Evolutionary conservation across 2,113 vertebrate genomes (phyloP), one percentile per base, ranked within the genome.

Genomic region (Scopus umbretta): DNA sequence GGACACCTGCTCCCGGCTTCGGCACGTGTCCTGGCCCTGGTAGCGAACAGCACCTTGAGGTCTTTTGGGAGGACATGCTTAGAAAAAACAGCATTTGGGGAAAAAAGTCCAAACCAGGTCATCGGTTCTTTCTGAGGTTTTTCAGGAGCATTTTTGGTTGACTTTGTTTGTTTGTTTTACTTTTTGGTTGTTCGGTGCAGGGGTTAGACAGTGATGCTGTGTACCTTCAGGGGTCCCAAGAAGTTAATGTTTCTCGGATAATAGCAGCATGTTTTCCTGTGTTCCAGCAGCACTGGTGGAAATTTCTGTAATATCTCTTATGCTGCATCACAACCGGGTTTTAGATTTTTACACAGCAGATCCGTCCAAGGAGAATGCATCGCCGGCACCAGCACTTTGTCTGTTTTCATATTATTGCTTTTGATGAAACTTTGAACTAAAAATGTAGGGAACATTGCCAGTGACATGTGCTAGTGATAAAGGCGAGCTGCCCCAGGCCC

Each of bases 21-120:
- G 3, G 29, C 0, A 0, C 0, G 4, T 52, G 27, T 17, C 71
- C 32, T 15, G 11, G n/a, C 23, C 53, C 61, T 1, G 9, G 26
- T 15, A 10, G 32, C 1, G 5, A 71, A 36, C 27, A 58, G 26
- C 16, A 55, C 29, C 26, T 61, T 22, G 32, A 43, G 26, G 11
- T 59, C 23, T 71, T 71, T 15, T 71, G 38, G 38, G 43, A 40
- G 20, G 29, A 71, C 58, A 58, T 16, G 42, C 36, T 65, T 42
- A 56, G 56, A 78, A 75, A 75, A 45, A 43, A 12, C 15, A 82
- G 61, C 14, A 16, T 52, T 38, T 52, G 19, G 32, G 30, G 30
- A 62, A 55, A 62, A 55, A 62, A 73, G 25, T 8, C 19, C 43
- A 52, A 19, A 63, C 6, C 19, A 59, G 14, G 29, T 38, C 25